Evolutionary conservation across 2,113 vertebrate species (phyloP), one percentile per base, ranked within the genome.

Genomic region (Acanthisitta chloris): DNA sequence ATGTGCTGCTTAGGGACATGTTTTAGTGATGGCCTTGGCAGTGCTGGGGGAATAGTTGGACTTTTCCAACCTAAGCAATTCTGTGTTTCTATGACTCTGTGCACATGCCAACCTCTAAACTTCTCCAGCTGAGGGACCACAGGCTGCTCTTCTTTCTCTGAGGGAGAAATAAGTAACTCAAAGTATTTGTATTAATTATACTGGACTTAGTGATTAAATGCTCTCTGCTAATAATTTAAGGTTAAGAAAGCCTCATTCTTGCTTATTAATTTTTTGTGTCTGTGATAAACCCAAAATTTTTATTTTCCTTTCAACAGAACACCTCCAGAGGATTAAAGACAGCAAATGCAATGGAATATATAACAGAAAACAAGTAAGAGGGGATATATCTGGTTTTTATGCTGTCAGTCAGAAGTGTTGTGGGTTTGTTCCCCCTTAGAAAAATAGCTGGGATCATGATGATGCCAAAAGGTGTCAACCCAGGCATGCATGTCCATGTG

Each of bases 251-350:
- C 28, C 40, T 72, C 42, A 13, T 59, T 59, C 78, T 29, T 79
- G 45, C 14, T 67, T 24, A 40, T 5, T 1, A 6, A 6, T 26
- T 40, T 61, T 55, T 42, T 64, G 6, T 58, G 8, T 55, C 7
- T 48, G 20, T 66, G 42, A n/a, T 21, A 65, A 86, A 24, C 1
- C 4, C 16, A 17, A 34, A 14, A 46, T 40, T 78, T 33, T 89
- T 57, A 14, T 65, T 93, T 34, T 73, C 36, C 46, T 62, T 88
- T 70, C 59, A 82, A 45, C 93, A 99, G 99, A 98, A 98, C 72
- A 98, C 96, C 86, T 98, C 86, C 83, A 83, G 25, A 10, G 99
- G 99, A 94, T 97, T 99, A 81, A 99, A 98, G 96, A 98, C 99
- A 0, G 95, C 97, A 29, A 98, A 96, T 59, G 85, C 77, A 0